Evolutionary conservation across 2,888 invertebrate genomes (phyloP).

Genomic region (Drosophila glabriapex): DNA sequence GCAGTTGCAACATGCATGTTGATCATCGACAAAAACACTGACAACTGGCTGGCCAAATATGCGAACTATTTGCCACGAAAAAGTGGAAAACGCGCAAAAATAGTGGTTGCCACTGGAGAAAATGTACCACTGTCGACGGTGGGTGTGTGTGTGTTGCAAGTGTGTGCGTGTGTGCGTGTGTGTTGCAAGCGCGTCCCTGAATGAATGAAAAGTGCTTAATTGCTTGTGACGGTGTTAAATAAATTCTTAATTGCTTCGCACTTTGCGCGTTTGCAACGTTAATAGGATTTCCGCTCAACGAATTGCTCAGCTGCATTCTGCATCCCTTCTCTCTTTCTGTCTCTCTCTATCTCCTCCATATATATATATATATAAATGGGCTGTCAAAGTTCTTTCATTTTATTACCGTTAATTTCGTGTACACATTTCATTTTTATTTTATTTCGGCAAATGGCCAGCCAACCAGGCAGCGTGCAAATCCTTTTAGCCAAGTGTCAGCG

Average conservation of each 20-base stretch:
- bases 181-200: constrained; percentile 65
- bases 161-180: constrained; percentile 12
- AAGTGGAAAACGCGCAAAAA: constrained; percentile 34
- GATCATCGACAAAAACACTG: constrained; percentile 63
- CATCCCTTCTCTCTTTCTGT: constrained; percentile 5
- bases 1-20: constrained; percentile 38
- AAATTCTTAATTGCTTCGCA: constrained; percentile 85
- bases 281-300: constrained; percentile 81
- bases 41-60: constrained; percentile 73
- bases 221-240: constrained; percentile 85
- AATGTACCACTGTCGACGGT: constrained; percentile 52
- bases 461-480: constrained; percentile 67
- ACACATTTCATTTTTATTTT: constrained; percentile 27
- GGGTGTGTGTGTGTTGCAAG: constrained; percentile 17
- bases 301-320: constrained; percentile 19
- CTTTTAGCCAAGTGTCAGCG: constrained; percentile 75
- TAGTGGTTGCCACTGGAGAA: constrained; percentile 45
- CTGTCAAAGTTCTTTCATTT: constrained; percentile 67
- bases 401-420: constrained; percentile 71
- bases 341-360: not conserved
- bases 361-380: constrained; percentile 12
- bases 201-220: constrained; percentile 84
- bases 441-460: constrained; percentile 29
- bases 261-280: constrained; percentile 84
- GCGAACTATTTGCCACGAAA: constrained; percentile 71